Evolutionary conservation across 2,113 vertebrate species (phyloP).

Genomic region (Tetrax tetrax): DNA sequence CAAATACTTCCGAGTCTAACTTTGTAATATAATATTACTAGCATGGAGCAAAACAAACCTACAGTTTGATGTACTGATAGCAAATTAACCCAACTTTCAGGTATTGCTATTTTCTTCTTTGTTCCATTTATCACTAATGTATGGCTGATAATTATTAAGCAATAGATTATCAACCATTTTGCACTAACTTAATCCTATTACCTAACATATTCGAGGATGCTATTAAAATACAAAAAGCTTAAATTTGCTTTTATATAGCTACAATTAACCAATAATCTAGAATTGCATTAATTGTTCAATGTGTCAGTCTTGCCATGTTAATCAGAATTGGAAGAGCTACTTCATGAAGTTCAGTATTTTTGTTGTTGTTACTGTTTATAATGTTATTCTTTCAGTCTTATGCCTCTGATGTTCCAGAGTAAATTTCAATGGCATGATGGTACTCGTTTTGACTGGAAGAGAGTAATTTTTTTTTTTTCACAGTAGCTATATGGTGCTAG

Average conservation of each 20-base stretch:
- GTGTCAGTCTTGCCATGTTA: not conserved
- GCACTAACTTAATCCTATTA: not conserved
- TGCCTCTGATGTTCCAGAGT: not conserved
- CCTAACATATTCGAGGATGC: not conserved
- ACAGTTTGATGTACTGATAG: not conserved
- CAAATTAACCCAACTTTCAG: not conserved
- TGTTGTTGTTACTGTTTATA: not conserved
- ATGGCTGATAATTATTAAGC: not conserved
- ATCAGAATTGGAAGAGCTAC: not conserved
- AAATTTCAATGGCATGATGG: not conserved
- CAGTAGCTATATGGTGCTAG: not conserved
- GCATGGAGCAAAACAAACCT: not conserved
- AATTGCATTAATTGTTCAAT: not conserved
- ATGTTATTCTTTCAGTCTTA: not conserved
- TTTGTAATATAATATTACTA: not conserved
- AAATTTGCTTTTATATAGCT: not conserved
- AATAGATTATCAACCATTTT: not conserved
- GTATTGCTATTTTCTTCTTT: not conserved
- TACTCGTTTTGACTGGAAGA: not conserved
- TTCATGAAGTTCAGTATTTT: not conserved
- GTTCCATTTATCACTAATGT: not conserved
- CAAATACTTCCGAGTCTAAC: not conserved
- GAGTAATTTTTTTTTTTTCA: not conserved
- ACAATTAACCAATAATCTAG: not conserved
- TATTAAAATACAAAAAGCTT: not conserved